Evolutionary conservation across 2,888 invertebrate genomes (phyloP).

Genomic region (Oscheius onirici): DNA sequence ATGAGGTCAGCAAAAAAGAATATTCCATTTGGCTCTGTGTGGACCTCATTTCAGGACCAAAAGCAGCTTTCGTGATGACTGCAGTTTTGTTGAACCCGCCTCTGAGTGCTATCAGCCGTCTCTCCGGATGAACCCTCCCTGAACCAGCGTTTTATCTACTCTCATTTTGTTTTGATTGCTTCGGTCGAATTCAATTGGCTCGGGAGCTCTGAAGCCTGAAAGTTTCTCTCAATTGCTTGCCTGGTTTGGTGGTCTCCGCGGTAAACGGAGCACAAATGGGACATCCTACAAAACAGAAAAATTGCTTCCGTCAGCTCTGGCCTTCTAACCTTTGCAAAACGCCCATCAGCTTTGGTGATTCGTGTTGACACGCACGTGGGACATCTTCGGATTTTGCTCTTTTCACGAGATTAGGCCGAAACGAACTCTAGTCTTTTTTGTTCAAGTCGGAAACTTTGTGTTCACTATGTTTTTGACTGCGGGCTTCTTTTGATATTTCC

Average conservation of each 20-base stretch:
- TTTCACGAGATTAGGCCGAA: background rate
- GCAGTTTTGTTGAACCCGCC: no score
- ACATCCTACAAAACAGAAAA: no score
- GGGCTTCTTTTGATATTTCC: no score
- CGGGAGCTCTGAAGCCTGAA: constrained; percentile 15
- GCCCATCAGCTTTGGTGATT: no score
- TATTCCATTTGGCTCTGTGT: background rate
- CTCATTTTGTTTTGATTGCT: constrained; percentile 19
- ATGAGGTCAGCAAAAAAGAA: background rate
- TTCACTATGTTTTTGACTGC: no score
- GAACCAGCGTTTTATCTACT: background rate
- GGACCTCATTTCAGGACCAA: background rate
- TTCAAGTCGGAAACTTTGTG: no score
- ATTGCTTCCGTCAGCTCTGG: constrained; percentile 18
- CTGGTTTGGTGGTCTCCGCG: background rate
- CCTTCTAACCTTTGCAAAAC: background rate
- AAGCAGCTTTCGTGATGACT: background rate
- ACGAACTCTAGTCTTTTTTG: no score
- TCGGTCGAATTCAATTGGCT: constrained; percentile 19
- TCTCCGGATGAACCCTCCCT: no score
- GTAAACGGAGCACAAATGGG: background rate
- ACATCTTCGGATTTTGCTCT: background rate
- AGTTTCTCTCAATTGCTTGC: constrained; percentile 9
- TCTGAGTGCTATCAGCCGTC: no score
- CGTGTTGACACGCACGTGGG: no score